phyloP scores from a whole-genome alignment of 2,888 invertebrate genomes.

The Sepioteuthis lessoniana region DNA sequence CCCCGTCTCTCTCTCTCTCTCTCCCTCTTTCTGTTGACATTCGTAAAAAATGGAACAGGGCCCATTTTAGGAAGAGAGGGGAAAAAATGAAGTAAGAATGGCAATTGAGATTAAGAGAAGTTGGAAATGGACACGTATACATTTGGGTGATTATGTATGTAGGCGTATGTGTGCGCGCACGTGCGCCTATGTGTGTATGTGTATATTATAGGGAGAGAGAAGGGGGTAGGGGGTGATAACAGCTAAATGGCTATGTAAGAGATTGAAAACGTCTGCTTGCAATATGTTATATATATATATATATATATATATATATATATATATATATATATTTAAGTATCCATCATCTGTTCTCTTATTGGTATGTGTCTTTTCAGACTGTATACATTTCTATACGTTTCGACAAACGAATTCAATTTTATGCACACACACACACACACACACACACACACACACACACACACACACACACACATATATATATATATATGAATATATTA shows the following conservation, averaged over 20 bases:
- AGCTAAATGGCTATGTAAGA: neutral
- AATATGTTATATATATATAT: neutral
- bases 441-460: too few relatives aligned
- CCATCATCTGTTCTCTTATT: too few relatives aligned
- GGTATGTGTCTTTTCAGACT: neutral
- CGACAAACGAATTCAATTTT: too few relatives aligned
- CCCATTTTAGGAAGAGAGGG: neutral
- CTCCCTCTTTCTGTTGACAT: neutral
- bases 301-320: neutral
- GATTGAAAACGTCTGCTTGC: neutral
- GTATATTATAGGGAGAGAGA: too few relatives aligned
- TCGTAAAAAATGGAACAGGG: neutral
- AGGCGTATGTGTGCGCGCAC: neutral
- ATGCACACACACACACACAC: too few relatives aligned
- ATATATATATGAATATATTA: too few relatives aligned
- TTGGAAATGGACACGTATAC: neutral
- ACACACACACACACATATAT: too few relatives aligned
- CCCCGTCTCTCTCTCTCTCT: neutral
- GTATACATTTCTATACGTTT: neutral
- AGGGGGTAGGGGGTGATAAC: neutral
- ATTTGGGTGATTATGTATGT: neutral
- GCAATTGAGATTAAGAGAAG: neutral
- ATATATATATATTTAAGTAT: too few relatives aligned
- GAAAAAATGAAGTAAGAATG: neutral
- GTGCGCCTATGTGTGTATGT: too few relatives aligned